Evolutionary conservation across 2,113 vertebrate genomes (phyloP).

Genomic region (Rutilus rutilus): DNA sequence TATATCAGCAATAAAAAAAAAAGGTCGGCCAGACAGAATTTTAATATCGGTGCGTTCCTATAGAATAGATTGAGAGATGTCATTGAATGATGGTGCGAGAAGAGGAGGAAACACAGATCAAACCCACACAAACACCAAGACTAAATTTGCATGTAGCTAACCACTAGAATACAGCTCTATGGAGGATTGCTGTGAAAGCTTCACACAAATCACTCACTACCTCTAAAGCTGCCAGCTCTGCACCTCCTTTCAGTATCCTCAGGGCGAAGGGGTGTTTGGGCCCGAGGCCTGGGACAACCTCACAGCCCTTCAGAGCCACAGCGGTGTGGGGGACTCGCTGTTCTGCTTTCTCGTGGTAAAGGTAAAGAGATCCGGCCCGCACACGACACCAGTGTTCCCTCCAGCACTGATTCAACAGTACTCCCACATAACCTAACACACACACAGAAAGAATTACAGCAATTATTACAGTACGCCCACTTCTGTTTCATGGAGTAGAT

Average conservation of each 20-base stretch:
- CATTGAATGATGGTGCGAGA: too few relatives aligned
- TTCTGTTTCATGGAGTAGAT: constrained; percentile 21
- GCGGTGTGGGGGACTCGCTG: constrained; percentile 78
- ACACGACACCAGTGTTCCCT: constrained; percentile 94
- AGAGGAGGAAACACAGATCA: too few relatives aligned
- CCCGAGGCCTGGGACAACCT: constrained; percentile 88
- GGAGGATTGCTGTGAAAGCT: neutral
- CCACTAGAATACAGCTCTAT: neutral
- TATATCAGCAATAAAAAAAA: neutral
- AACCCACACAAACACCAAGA: too few relatives aligned
- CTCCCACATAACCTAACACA: constrained; percentile 84
- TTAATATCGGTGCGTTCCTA: neutral
- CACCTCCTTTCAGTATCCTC: constrained; percentile 84
- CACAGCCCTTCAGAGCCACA: constrained; percentile 84
- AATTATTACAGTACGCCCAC: constrained; percentile 9
- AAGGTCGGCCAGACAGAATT: neutral
- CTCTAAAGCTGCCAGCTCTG: constrained; percentile 86
- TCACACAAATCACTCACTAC: constrained; percentile 64
- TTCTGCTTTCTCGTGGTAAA: constrained; percentile 86
- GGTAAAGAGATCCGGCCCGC: constrained; percentile 82
- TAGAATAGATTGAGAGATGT: too few relatives aligned
- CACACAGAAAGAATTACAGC: constrained; percentile 19
- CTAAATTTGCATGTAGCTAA: neutral
- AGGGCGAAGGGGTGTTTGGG: constrained; percentile 94
- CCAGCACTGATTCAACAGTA: constrained; percentile 89